A percentile compares a stretch with the other conserved stretches of the same genome.
Conservation (phyloP, 2,888 invertebrate genomes). For the Myopa tessellatipennis region DNA sequence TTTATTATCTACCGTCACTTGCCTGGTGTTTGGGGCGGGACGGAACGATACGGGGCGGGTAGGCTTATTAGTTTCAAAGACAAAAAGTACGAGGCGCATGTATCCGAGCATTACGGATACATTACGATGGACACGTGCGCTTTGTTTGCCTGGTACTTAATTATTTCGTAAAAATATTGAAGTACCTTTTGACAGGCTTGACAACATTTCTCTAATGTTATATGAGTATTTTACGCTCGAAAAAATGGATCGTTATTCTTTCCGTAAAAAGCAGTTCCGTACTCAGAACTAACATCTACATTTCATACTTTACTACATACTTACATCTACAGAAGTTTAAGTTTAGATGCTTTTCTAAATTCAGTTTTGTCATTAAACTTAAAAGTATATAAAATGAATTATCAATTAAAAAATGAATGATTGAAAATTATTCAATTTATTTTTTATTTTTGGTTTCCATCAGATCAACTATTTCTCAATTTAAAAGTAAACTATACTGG, state of each 20-base stretch:
- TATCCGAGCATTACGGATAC: conserved; percentile 66
- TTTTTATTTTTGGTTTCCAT: too few species aligned
- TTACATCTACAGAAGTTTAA: not conserved
- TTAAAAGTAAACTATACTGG: too few species aligned
- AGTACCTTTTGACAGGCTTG: conserved; percentile 57
- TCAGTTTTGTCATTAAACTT: not conserved
- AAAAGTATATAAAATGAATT: too few species aligned
- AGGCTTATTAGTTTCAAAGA: conserved; percentile 30
- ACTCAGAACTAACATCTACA: not conserved
- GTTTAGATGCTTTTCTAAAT: not conserved
- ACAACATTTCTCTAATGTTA: not conserved
- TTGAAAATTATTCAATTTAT: too few species aligned
- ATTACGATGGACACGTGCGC: conserved; percentile 67
- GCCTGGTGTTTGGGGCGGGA: not conserved
- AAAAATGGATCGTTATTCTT: not conserved
- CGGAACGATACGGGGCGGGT: not conserved
- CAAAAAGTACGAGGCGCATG: conserved; percentile 20
- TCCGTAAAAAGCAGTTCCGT: not conserved
- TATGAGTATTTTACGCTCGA: not conserved
- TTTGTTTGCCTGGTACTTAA: conserved; percentile 64
- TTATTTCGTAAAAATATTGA: conserved; percentile 65
- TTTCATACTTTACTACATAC: not conserved
- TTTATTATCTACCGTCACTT: not conserved
- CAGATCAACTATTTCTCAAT: too few species aligned
- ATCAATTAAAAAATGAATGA: too few species aligned